Evolutionary conservation across 2,797 vertebrate species (phyloP).

Genomic region (Masticophis lateralis): DNA sequence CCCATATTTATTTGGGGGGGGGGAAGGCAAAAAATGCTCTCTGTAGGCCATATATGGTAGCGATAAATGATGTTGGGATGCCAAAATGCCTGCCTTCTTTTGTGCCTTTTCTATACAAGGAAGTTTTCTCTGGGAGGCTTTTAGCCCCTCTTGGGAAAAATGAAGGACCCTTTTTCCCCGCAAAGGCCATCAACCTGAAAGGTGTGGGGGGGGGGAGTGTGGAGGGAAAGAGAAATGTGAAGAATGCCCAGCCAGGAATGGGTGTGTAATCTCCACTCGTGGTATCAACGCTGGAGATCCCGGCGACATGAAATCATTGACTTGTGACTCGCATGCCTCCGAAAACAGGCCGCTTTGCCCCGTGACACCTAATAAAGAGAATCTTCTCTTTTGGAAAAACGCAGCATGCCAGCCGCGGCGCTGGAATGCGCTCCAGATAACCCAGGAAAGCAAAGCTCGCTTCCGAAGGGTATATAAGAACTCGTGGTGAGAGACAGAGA

Average conservation of each 20-base stretch:
- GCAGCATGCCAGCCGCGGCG: conserved; percentile 72
- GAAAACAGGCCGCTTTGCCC: conserved; percentile 59
- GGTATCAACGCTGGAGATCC: conserved; percentile 59
- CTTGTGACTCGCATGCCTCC: conserved; percentile 71
- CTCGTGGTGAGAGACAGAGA: background rate
- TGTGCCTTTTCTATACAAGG: conserved; percentile 26
- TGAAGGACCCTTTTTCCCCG: background rate
- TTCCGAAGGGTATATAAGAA: conserved; percentile 67
- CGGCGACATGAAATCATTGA: conserved; percentile 70
- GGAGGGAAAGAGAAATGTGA: conserved; percentile 1
- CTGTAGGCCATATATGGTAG: background rate
- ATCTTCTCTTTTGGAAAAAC: conserved; percentile 70
- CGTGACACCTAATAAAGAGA: conserved; percentile 80
- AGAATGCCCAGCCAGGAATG: conserved; percentile 62
- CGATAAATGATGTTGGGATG: accelerated
- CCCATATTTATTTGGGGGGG: background rate
- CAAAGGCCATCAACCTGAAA: background rate
- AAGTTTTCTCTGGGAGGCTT: background rate
- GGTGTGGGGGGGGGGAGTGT: accelerated
- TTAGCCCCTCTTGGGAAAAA: background rate
- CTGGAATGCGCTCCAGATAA: conserved; percentile 83
- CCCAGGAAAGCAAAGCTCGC: conserved; percentile 52
- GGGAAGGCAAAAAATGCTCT: background rate
- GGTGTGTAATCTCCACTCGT: conserved; percentile 59
- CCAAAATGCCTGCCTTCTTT: background rate